Percentiles rank a stretch among this genome's conserved stretches.
These are phyloP conservation scores for Hassar affinis DNA, from an alignment of 2,113 vertebrate species.

Conservation along the genomic window DNA sequence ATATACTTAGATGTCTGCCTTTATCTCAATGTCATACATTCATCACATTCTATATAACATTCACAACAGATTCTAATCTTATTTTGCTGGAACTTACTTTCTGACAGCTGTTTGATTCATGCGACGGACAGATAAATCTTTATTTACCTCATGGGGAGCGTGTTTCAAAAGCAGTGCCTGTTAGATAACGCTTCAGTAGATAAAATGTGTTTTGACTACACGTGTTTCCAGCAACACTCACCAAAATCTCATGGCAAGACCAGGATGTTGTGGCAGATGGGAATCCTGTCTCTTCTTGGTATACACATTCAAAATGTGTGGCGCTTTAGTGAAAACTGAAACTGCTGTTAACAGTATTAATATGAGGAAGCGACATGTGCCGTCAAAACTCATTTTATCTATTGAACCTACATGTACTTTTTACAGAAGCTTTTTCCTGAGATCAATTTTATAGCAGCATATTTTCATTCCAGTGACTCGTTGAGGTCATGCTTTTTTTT, in stretches of 20 bases:
- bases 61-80: constrained; percentile 23
- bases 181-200: constrained; percentile 1
- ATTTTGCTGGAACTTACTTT: constrained; percentile 4
- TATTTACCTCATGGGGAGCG: constrained; percentile 14
- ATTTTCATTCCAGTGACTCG: background rate
- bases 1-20: background rate
- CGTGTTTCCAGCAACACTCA: background rate
- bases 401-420: background rate
- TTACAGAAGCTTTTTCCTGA: background rate
- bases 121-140: background rate
- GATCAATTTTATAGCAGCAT: background rate
- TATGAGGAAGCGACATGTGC: background rate
- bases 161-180: constrained; percentile 11
- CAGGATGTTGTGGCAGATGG: constrained; percentile 7
- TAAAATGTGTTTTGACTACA: constrained; percentile 16
- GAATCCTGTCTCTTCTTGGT: constrained; percentile 5
- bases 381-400: background rate
- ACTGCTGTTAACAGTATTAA: background rate
- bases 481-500: background rate
- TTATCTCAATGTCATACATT: constrained; percentile 7
- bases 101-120: background rate
- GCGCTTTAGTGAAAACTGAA: background rate
- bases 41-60: constrained; percentile 3
- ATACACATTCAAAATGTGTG: background rate
- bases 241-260: background rate